Conservation (phyloP, 2,888 invertebrate species). For the Meiosimyza platycephala region DNA sequence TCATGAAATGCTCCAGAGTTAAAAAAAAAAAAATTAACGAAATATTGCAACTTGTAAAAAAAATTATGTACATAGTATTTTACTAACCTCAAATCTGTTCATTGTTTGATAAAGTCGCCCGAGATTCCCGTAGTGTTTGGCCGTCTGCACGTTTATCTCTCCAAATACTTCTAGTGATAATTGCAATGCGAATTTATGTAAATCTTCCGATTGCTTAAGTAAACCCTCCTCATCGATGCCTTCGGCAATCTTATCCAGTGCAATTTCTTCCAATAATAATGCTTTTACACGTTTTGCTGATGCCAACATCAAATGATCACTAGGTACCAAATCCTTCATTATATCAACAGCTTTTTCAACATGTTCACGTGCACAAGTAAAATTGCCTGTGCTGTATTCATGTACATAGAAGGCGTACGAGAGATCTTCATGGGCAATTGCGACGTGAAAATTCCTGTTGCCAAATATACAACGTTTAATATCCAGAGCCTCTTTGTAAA, state of each 20-base stretch:
- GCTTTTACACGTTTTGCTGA: constrained; percentile 93
- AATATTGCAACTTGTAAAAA: neutral
- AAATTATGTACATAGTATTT: neutral
- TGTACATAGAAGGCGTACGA: constrained; percentile 93
- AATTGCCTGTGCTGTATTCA: constrained; percentile 90
- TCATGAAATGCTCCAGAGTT: no score
- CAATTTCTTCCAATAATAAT: constrained; percentile 92
- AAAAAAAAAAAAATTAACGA: no score
- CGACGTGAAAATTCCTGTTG: constrained; percentile 86
- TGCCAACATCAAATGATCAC: constrained; percentile 86
- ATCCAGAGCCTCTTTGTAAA: constrained; percentile 82
- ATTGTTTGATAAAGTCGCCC: constrained; percentile 95
- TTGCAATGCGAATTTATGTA: constrained; percentile 85
- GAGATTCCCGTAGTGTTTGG: constrained; percentile 95
- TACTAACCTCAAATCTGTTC: constrained; percentile 79
- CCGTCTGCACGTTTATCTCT: constrained; percentile 93
- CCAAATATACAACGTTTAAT: constrained; percentile 84
- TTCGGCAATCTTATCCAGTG: constrained; percentile 77
- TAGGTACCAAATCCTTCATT: constrained; percentile 82
- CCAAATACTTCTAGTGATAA: constrained; percentile 87
- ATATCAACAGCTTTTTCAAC: constrained; percentile 86
- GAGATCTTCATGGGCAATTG: constrained; percentile 90
- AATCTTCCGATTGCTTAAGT: constrained; percentile 81
- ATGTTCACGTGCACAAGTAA: constrained; percentile 84
- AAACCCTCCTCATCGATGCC: constrained; percentile 71